Conservation (phyloP, 2,113 vertebrate species). For the Pangasianodon hypophthalmus region DNA sequence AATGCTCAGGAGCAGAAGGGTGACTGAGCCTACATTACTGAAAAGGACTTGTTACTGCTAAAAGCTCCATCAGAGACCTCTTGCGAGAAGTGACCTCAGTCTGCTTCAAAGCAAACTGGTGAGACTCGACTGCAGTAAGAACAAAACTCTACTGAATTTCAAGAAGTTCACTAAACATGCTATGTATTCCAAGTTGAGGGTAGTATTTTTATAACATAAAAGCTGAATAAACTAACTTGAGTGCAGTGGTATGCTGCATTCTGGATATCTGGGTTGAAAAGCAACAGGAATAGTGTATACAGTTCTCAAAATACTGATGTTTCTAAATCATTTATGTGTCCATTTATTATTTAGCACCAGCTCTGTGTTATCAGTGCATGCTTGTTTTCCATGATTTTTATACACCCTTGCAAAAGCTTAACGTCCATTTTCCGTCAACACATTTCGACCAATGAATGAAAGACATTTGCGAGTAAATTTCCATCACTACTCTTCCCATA, state of each 20-base stretch:
- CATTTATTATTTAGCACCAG: neutral
- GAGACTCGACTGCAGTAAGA: neutral
- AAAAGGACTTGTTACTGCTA: constrained; percentile 12
- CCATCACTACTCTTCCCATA: neutral
- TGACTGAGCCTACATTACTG: constrained; percentile 5
- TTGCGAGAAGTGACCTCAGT: neutral
- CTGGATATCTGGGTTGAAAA: neutral
- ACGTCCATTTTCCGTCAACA: neutral
- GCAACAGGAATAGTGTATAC: neutral
- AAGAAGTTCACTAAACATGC: neutral
- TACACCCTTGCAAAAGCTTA: neutral
- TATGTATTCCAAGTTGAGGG: neutral
- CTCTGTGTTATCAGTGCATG: neutral
- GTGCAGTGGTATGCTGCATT: neutral
- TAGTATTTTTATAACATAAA: too few relatives aligned
- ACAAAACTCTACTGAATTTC: neutral
- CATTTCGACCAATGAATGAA: neutral
- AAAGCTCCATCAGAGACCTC: constrained; percentile 29
- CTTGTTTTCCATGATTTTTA: neutral
- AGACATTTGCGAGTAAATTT: neutral
- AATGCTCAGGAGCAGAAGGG: constrained; percentile 26
- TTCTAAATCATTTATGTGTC: neutral
- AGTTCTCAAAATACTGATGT: neutral
- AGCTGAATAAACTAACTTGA: neutral
- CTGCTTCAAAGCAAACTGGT: neutral